Base-by-base conservation (phyloP, 2,888 invertebrate species). In the Eumerus sabulonum region DNA sequence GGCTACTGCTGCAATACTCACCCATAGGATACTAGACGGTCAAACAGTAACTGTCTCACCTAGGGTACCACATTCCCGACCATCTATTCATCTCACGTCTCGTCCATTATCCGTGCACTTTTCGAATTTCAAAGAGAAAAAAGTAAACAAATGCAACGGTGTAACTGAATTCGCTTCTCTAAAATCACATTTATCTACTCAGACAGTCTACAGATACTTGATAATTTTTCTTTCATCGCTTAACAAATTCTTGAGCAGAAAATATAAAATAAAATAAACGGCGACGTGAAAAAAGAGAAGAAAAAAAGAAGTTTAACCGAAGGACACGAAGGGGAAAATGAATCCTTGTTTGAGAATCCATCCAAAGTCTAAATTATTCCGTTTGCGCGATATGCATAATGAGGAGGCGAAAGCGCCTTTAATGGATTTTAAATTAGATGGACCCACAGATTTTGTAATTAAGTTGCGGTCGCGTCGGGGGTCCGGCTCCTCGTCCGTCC, bases 401-500 rank as follows among this genome's bases (percentile, higher is more conserved):
- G 79, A 79, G 74, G 14, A 74, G 67, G 35, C 63, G 74, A 64
- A 60, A 70, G 73, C 62, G 53, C 51, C 56, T 74, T 81, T 82
- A 76, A 81, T 81, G 82, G 76, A 72, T 82, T 82, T 81, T 82
- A 72, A 76, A 82, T 76, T 81, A 82, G 81, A 76, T 81, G 76
- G 68, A 74, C 74, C 74, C 63, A 66, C 68, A 62, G 76, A 76
- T 72, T 73, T 68, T 47, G 76, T 81, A 82, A 82, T 81, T 76
- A 76, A 76, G 72, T 82, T 72, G 60, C 54, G 68, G 68, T 68
- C 54, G 50, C 44, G 47, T 44, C 62, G 56, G 53, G 63, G 19
- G n/a, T n/a, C n/a, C n/a, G n/a, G 47, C 53, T 27, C 27, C 3
- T 27, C 40, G 40, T 40, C 40, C 40, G 40, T 40, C 40, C 40